Evolutionary conservation across 2,888 invertebrate genomes (phyloP), one percentile per base, ranked within the genome.

Genomic region (Amiota communis): DNA sequence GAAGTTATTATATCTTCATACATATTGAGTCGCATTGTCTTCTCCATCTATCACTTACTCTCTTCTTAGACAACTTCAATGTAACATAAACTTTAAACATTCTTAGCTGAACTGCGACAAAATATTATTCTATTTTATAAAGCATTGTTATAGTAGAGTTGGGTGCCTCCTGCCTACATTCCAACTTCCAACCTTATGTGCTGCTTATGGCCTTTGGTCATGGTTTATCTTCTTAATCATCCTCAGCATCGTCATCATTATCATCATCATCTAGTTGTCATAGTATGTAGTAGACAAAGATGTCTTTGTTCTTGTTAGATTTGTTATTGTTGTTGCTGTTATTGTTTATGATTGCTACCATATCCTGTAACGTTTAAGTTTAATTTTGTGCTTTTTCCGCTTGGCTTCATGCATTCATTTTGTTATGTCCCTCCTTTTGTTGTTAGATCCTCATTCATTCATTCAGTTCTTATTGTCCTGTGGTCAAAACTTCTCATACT

Each of bases 341-440:
- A 49, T 70, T 70, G 73, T 72, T 74, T 68, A 68, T 68, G 51
- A 68, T 68, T 68, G 51, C 75, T 76, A 76, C 74, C 78, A 78
- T 78, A 87, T 87, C 85, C 86, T 86, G 86, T 81, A 84, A 83
- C 87, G 86, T 87, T 88, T 87, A 88, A 84, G 83, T 87, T 88
- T 88, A 88, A 88, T 88, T 87, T 85, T 87, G 77, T 84, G 87
- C 86, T 87, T 87, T 88, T 87, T 87, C 87, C 88, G 88, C 87
- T 86, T 85, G 81, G 87, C 79, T 84, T 87, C 82, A 36, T 6
- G 36, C 8, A 6, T 36, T 36, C 36, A 6, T 36, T 36, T 36
- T 36, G 36, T 36, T 36, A 36, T 36, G 36, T 36, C 36, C 36
- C 36, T 36, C 36, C 2, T 36, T 36, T 36, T 36, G 36, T 36